These are phyloP conservation scores for Danio aesculapii DNA, from an alignment of 2,797 vertebrate species.

Conservation along the genomic window DNA sequence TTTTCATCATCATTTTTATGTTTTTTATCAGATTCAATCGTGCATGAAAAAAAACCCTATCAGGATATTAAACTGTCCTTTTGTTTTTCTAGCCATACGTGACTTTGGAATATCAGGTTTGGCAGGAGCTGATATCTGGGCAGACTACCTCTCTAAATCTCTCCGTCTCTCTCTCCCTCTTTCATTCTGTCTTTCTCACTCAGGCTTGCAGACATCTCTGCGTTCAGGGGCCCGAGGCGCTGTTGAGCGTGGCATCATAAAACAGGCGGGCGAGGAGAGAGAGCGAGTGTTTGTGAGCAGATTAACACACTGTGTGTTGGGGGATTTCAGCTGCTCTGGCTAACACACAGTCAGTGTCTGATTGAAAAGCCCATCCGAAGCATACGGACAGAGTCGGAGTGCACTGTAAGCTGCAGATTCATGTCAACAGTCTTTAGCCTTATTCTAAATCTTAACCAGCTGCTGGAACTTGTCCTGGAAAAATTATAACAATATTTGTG, in stretches of 20 bases:
- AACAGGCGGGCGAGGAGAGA: conserved; percentile 31
- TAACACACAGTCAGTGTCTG: conserved; percentile 32
- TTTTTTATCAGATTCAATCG: neutral
- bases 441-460: conserved; percentile 32
- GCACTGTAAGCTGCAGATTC: conserved; percentile 44
- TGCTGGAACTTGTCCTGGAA: conserved; percentile 27
- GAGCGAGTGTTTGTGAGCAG: conserved; percentile 39
- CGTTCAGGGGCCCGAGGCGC: conserved; percentile 27
- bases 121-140: conserved; percentile 40
- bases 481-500: neutral
- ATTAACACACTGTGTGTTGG: conserved; percentile 51
- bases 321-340: conserved; percentile 32
- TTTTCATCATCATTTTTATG: conserved; percentile 1
- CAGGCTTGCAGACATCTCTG: conserved; percentile 30
- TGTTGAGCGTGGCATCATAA: conserved; percentile 41
- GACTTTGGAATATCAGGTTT: conserved; percentile 44
- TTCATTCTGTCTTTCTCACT: conserved; percentile 38
- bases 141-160: conserved; percentile 31
- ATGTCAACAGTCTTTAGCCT: conserved; percentile 37
- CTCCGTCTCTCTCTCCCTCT: conserved; percentile 17
- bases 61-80: conserved; percentile 39
- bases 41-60: conserved; percentile 30
- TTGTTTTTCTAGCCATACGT: conserved; percentile 31
- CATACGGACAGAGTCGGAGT: conserved; percentile 42
- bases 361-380: conserved; percentile 27